These are phyloP conservation scores for Eilema griseolum DNA, from an alignment of 2,888 invertebrate genomes.

Conservation along the genomic window DNA sequence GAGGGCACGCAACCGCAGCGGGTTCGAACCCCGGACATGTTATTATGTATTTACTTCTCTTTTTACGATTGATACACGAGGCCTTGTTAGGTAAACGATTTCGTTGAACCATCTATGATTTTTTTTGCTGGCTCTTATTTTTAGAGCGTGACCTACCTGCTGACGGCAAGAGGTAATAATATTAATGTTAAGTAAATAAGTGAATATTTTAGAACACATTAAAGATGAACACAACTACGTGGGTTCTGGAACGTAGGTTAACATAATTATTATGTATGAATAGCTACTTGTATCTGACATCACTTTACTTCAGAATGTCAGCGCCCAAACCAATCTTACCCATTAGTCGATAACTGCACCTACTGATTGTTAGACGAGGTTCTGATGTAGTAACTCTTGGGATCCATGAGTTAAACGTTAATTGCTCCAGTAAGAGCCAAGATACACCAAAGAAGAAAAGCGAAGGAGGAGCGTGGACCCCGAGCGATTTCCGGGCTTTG, in stretches of 20 bases:
- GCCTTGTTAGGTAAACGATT: slow-evolving; percentile 39
- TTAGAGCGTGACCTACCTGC: neutral
- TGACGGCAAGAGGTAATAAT: neutral
- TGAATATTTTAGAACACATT: neutral
- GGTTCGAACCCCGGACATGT: slow-evolving; percentile 62
- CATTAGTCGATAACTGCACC: too few species aligned
- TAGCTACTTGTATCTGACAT: too few species aligned
- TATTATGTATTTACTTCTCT: slow-evolving; percentile 69
- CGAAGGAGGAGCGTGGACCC: too few species aligned
- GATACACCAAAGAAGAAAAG: too few species aligned
- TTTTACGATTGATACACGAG: slow-evolving; percentile 31
- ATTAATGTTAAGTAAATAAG: neutral
- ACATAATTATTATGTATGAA: too few species aligned
- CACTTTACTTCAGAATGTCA: too few species aligned
- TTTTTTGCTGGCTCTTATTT: slow-evolving; percentile 17
- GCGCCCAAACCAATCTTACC: too few species aligned
- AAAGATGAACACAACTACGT: neutral
- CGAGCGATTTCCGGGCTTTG: too few species aligned
- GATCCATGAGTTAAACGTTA: too few species aligned
- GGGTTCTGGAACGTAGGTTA: neutral
- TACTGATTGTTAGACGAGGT: too few species aligned
- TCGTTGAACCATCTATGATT: slow-evolving; percentile 12
- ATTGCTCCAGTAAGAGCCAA: too few species aligned
- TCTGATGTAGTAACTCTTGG: too few species aligned
- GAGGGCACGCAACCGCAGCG: slow-evolving; percentile 49